These are phyloP conservation scores for Hypothenemus hampei DNA, from an alignment of 1,140 invertebrate genomes.

Conservation along the genomic window DNA sequence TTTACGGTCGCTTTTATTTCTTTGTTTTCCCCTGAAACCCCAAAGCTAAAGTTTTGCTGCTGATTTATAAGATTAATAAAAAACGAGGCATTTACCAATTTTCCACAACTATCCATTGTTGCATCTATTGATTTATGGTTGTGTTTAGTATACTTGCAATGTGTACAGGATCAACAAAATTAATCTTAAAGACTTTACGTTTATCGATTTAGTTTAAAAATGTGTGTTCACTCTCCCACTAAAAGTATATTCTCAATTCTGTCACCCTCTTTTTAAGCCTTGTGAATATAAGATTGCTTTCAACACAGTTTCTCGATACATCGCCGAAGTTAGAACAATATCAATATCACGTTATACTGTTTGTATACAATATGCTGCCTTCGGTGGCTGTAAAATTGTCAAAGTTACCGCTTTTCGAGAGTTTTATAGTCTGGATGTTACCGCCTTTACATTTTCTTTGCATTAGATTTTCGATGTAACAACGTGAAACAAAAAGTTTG, in stretches of 20 bases:
- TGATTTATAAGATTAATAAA: slow-evolving; percentile 20
- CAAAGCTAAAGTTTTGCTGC: slow-evolving; percentile 5
- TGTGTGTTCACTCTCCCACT: neutral
- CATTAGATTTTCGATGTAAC: too few species aligned
- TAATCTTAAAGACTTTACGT: neutral
- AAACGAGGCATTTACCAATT: slow-evolving; percentile 11
- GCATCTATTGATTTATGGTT: too few species aligned
- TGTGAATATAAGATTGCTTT: slow-evolving; percentile 10
- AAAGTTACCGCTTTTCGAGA: slow-evolving; percentile 14
- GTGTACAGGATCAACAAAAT: too few species aligned
- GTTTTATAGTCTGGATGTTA: too few species aligned
- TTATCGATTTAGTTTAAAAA: neutral
- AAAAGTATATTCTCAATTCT: neutral
- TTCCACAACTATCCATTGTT: neutral
- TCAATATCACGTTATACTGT: slow-evolving; percentile 20
- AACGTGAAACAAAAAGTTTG: too few species aligned
- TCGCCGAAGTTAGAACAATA: slow-evolving; percentile 11
- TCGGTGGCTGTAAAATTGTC: slow-evolving; percentile 19
- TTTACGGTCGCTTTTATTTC: slow-evolving; percentile 18
- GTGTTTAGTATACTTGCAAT: too few species aligned
- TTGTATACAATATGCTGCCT: slow-evolving; percentile 24
- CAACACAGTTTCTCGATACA: slow-evolving; percentile 10
- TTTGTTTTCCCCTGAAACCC: slow-evolving; percentile 18
- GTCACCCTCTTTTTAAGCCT: neutral
- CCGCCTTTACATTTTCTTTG: too few species aligned